Evolutionary conservation across 2,113 vertebrate species (phyloP).

Genomic region (Poeciliopsis turrubarensis): DNA sequence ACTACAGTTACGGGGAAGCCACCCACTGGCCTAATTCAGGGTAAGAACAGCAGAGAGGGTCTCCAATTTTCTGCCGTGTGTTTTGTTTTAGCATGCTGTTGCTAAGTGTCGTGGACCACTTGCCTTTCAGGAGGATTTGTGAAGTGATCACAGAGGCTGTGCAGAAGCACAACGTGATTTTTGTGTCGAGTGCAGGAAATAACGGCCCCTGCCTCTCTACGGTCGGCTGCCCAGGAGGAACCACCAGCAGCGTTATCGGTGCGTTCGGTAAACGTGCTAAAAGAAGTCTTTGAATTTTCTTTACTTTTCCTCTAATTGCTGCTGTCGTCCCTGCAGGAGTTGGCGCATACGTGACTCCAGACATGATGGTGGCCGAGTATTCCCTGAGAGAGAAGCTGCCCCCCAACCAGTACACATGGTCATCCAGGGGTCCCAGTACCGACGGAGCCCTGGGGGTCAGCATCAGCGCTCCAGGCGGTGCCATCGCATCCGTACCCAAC

Average conservation of each 20-base stretch:
- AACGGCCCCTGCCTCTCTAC: slow-evolving; percentile 98
- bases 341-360: slow-evolving; percentile 96
- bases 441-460: slow-evolving; percentile 96
- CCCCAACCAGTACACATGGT: slow-evolving; percentile 98
- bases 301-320: fast-evolving
- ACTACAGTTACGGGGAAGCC: slow-evolving; percentile 98
- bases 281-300: neutral
- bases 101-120: neutral
- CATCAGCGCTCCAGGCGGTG: slow-evolving; percentile 96
- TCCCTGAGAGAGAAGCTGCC: slow-evolving; percentile 97
- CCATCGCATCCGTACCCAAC: slow-evolving; percentile 98
- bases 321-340: slow-evolving; percentile 81
- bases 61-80: neutral
- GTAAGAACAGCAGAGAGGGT: slow-evolving; percentile 74
- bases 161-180: slow-evolving; percentile 96
- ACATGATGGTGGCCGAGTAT: slow-evolving; percentile 99
- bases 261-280: neutral
- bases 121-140: slow-evolving; percentile 90
- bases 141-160: slow-evolving; percentile 97
- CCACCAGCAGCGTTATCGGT: slow-evolving; percentile 96
- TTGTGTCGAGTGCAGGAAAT: slow-evolving; percentile 97
- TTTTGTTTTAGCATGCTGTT: neutral
- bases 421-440: slow-evolving; percentile 93
- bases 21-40: slow-evolving; percentile 99
- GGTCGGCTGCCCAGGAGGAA: slow-evolving; percentile 97